Evolutionary conservation across 2,113 vertebrate genomes (phyloP), one percentile per base, ranked within the genome.

Genomic region (Choloepus hoffmanni): DNA sequence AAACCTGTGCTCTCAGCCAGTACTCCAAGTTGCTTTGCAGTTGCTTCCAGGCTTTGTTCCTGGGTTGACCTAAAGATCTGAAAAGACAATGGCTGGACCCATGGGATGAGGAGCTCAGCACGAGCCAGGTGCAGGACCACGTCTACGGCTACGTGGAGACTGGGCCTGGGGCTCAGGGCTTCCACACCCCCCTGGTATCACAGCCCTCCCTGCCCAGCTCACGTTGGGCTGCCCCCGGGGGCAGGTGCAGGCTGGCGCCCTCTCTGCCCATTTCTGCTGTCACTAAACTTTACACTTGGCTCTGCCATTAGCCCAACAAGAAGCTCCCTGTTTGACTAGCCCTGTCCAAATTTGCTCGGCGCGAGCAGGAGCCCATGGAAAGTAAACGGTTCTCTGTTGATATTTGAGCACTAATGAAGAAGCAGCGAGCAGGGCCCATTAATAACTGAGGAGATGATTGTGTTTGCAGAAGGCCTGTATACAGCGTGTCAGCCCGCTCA

Each of bases 321-420:
- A 98, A 85, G 95, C 96, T 97, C 97, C 94, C 78, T 98, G 97
- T 98, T 98, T 98, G 97, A 92, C 97, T 95, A 89, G 88, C 92
- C 89, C 98, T 98, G 95, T 97, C 97, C 97, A 95, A 87, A 97
- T 98, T 97, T 98, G 98, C 97, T 97, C 2, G 97, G 97, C 79
- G 30, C 19, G 13, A 88, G 97, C 97, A 85, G 96, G 96, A 96
- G 95, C 91, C 91, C 1, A 77, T 72, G 55, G 93, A 74, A 94
- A 98, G 98, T 97, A 97, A 98, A 98, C 90, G 92, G 48, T 93
- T 5, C 96, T 95, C 97, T 98, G 97, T 98, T 98, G 95, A 77
- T 97, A 88, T 98, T 97, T 81, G 97, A 5, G 78, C 62, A 0
- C 98, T 97, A 96, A 98, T 97, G 98, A 97, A 96, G 98, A 98